phyloP scores from a whole-genome alignment of 2,888 invertebrate species.

The Neoaliturus tenellus region DNA sequence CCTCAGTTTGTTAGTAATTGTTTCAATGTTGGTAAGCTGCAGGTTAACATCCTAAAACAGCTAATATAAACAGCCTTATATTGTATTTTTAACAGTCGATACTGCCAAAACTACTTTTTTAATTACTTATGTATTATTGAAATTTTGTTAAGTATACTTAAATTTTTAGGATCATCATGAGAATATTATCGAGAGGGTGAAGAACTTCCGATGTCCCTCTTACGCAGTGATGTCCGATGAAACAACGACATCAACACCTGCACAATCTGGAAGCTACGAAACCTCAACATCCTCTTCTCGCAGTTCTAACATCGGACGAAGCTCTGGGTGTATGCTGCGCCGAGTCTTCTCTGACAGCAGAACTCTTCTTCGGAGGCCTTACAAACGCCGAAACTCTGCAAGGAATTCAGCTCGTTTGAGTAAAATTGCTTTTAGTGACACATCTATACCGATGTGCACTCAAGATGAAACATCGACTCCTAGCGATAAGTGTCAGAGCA shows the following conservation, averaged over 20 bases:
- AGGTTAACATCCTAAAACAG: no score
- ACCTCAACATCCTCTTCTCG: constrained; percentile 24
- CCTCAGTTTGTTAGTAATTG: no score
- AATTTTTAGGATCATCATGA: constrained; percentile 25
- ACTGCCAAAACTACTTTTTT: no score
- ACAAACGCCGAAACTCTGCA: background rate
- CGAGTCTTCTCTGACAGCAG: constrained; percentile 32
- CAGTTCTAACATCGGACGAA: background rate
- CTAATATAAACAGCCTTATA: no score
- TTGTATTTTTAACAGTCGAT: no score
- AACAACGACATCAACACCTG: background rate
- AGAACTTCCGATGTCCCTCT: constrained; percentile 24
- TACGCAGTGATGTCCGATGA: background rate
- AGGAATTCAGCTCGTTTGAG: constrained; percentile 57
- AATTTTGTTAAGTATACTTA: no score
- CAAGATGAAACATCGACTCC: background rate
- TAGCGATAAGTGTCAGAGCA: constrained; percentile 51
- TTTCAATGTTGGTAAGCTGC: no score
- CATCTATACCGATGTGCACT: constrained; percentile 69
- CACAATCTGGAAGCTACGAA: constrained; percentile 7
- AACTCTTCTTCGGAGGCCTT: constrained; percentile 31
- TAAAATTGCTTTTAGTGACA: constrained; percentile 68
- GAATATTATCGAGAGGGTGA: constrained; percentile 20
- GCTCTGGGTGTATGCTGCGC: constrained; percentile 11
- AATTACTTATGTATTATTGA: no score